Evolutionary conservation across 2,888 invertebrate species (phyloP).

Genomic region (Deilephila elpenor): DNA sequence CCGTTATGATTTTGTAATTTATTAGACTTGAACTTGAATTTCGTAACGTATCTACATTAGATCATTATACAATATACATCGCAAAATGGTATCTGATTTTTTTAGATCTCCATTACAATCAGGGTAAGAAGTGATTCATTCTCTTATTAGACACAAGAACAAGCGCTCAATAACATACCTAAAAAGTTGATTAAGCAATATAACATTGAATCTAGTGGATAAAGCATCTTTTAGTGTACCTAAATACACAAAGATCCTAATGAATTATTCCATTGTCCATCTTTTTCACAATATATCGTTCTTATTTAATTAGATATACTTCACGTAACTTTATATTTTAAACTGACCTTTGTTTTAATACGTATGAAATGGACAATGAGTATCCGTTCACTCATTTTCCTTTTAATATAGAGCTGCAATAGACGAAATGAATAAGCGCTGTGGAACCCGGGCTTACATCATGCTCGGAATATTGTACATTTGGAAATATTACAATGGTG

Average conservation of each 20-base stretch:
- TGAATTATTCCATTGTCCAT: neutral
- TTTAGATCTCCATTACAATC: too few species aligned
- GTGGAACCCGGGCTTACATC: neutral
- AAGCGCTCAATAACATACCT: too few species aligned
- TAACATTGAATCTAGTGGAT: neutral
- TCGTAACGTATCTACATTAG: too few species aligned
- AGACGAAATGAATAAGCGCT: constrained; percentile 3
- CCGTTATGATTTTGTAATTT: too few species aligned
- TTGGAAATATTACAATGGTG: neutral
- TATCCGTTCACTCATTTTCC: constrained; percentile 1
- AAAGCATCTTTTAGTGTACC: neutral
- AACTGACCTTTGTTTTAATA: neutral
- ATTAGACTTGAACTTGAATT: too few species aligned
- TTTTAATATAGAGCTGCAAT: constrained; percentile 1
- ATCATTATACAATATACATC: too few species aligned
- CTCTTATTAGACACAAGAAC: too few species aligned
- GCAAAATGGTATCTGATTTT: too few species aligned
- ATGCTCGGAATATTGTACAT: neutral
- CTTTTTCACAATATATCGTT: neutral
- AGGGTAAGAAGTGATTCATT: too few species aligned
- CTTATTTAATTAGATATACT: neutral
- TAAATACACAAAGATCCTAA: neutral
- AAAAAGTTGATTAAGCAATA: too few species aligned
- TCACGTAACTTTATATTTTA: neutral
- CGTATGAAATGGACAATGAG: neutral